Base-by-base conservation (phyloP, 2,113 vertebrate species). In the Atrichornis clamosus region DNA sequence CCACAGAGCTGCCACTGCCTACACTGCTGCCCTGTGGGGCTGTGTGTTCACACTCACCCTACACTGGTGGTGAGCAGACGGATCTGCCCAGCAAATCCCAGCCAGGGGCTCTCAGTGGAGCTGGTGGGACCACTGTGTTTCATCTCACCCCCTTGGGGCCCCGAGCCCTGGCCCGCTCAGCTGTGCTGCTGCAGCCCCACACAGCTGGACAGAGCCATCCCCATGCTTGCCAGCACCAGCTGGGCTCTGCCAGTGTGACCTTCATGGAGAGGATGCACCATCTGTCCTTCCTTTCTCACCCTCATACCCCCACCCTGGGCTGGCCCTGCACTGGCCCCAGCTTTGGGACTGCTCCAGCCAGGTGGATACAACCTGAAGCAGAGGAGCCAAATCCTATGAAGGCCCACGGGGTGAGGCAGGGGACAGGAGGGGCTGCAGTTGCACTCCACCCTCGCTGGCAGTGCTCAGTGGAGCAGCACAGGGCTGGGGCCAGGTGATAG, bases 11-110 rank as follows among this genome's bases (percentile, higher is more conserved):
- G 44, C 24, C 9, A 1, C 32, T 1, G 11, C 84, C 65, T 30
- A 49, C 2, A 0, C 20, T 41, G 56, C 72, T 60, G 12, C 32
- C 46, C 15, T 1, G 0, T 17, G n/a, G 46, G 22, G 49, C 9
- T 2, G 1, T 7, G 4, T 14, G 15, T 33, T 58, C 6, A 1
- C n/a, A 7, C 46, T 37, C 10, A 1, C 30, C 53, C 44, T 6
- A 0, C 7, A 0, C 2, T 2, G 12, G 21, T 4, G 6, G 27
- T 0, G 23, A 56, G n/a, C 42, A 33, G 55, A 21, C 3, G 1
- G 1, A 4, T 30, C 16, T 50, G 53, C 64, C 28, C 3, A 4
- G 56, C 44, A 46, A 4, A 1, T 35, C 56, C 64, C 1, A 1
- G 3, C 27, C 55, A 8, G 35, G 7, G 8, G 7, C 60, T 60